Evolutionary conservation across 2,113 vertebrate genomes (phyloP).

Genomic region (Ammodramus savannarum): DNA sequence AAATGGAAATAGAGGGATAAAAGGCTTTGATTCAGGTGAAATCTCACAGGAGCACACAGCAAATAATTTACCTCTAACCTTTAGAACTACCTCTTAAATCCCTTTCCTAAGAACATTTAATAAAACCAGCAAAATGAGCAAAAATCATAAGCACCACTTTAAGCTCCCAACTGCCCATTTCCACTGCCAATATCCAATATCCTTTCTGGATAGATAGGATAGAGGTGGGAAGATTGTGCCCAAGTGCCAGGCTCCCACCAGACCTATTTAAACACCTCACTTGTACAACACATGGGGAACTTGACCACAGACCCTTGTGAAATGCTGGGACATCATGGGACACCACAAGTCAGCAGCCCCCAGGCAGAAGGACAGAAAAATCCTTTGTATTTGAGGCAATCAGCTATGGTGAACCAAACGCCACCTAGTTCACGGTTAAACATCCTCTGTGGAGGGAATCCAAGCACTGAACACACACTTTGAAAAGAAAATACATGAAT

Average conservation of each 20-base stretch:
- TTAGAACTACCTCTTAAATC: neutral
- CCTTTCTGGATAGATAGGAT: neutral
- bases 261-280: neutral
- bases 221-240: neutral
- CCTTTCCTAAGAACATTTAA: neutral
- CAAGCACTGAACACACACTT: neutral
- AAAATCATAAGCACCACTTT: neutral
- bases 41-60: neutral
- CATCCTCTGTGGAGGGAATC: neutral
- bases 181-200: neutral
- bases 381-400: neutral
- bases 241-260: neutral
- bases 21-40: constrained; percentile 19
- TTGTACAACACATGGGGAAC: neutral
- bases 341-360: fast-evolving
- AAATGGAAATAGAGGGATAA: constrained; percentile 11
- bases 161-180: neutral
- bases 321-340: neutral
- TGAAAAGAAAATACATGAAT: neutral
- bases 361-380: neutral
- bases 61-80: neutral
- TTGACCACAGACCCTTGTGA: neutral
- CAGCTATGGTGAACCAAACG: neutral
- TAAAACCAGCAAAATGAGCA: neutral
- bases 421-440: neutral